Percentiles rank a stretch among this genome's conserved stretches.
Conservation (phyloP, 2,888 invertebrate genomes). For the Agonum fuliginosum region DNA sequence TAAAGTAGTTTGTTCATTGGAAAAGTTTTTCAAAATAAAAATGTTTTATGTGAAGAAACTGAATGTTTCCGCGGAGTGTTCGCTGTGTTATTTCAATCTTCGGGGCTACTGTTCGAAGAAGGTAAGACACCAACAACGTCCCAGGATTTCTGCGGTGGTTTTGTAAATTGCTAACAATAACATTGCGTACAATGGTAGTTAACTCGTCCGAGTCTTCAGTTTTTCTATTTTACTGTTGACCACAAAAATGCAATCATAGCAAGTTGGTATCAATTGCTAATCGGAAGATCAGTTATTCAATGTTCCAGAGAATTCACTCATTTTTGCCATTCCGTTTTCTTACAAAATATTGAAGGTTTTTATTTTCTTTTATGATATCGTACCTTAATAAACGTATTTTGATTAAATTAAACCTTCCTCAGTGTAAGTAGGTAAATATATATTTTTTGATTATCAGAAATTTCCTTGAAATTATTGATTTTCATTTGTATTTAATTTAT, state of each 20-base stretch:
- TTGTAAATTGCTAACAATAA: conserved; percentile 54
- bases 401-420: not conserved
- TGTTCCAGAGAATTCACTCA: conserved; percentile 22
- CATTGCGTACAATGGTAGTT: conserved; percentile 52
- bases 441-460: not conserved
- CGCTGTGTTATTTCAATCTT: conserved; percentile 70
- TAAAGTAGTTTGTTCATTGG: conserved; percentile 67
- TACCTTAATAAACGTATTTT: not conserved
- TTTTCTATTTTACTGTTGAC: conserved; percentile 37
- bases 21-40: conserved; percentile 63
- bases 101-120: conserved; percentile 69
- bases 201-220: conserved; percentile 26
- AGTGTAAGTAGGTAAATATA: conserved; percentile 27
- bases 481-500: not conserved
- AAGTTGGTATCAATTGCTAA: conserved; percentile 43
- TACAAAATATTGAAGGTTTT: conserved; percentile 14
- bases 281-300: conserved; percentile 31
- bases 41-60: conserved; percentile 70
- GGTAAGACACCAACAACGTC: conserved; percentile 69
- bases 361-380: conserved; percentile 27
- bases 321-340: conserved; percentile 14
- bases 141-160: conserved; percentile 53
- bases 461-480: not conserved
- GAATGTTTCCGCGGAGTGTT: conserved; percentile 70
- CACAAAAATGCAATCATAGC: conserved; percentile 19